phyloP scores from a whole-genome alignment of 64 coral and sea anemone species.

The Actinia equina region DNA sequence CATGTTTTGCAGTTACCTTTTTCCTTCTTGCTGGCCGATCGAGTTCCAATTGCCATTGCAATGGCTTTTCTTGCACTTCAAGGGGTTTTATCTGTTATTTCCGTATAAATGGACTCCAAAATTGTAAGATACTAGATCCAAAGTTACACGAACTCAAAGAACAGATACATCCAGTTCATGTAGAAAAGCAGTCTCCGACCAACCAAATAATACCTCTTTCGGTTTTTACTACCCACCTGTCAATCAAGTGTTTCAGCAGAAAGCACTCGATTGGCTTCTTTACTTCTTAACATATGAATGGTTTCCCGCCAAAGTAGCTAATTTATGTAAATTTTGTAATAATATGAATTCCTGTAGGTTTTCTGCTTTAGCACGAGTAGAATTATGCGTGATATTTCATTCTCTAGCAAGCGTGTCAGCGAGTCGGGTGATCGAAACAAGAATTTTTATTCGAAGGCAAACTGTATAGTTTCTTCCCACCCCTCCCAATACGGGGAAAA shows the following conservation, averaged over 20 bases:
- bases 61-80: conserved; percentile 23
- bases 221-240: conserved; percentile 38
- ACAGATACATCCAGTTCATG: conserved; percentile 88
- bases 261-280: conserved; percentile 57
- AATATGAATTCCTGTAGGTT: not conserved
- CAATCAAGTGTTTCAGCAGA: conserved; percentile 62
- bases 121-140: not conserved
- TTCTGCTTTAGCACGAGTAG: not conserved
- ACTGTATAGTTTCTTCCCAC: no score
- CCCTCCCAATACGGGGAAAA: no score
- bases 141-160: conserved; percentile 17
- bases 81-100: not conserved
- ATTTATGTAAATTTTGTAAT: conserved; percentile 10
- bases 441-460: no score
- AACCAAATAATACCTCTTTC: not conserved
- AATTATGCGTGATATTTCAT: not conserved
- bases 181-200: conserved; percentile 68
- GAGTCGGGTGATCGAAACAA: not conserved
- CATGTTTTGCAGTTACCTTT: conserved; percentile 29
- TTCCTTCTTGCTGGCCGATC: conserved; percentile 48
- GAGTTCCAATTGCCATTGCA: conserved; percentile 63
- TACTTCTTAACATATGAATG: conserved; percentile 27
- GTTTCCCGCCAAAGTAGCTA: conserved; percentile 72
- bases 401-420: not conserved
- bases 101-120: not conserved